Evolutionary conservation across 2,797 vertebrate species (phyloP), one percentile per base, ranked within the genome.

Genomic region (Rhinophrynus dorsalis): DNA sequence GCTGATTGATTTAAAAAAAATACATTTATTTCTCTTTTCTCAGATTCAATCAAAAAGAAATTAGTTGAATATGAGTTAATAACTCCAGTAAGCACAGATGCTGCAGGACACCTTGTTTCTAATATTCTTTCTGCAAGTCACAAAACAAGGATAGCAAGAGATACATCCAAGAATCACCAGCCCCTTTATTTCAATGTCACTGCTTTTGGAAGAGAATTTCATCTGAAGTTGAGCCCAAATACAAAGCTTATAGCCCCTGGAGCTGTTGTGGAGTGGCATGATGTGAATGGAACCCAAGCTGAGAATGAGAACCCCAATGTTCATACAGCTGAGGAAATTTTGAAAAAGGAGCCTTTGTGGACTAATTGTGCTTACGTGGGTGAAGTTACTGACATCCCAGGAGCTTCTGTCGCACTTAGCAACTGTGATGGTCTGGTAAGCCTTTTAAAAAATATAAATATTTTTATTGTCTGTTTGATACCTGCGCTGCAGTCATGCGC

Each of bases 391-490:
- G 95, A 96, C 69, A 78, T 96, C 38, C 93, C 96, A 0, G 93
- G 94, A 74, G 94, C 95, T 15, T 92, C 94, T 0, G 96, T 98
- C 75, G 97, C 97, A 76, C 92, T 99, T 81, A 99, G 95, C 94
- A 99, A 98, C 88, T 99, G 97, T 45, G 97, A 99, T 21, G 96
- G 97, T 61, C 90, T 99, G 95, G 97, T 99, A 91, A 96, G 96
- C 76, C 15, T 0, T 66, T 68, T 48, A 11, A 2, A 48, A 23
- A 3, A 23, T 12, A 48, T 21, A 23, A 35, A 21, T 10, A 13
- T 35, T 67, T 67, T 47, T 7, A n/a, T 48, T 58, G 12, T 38
- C 13, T 58, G 10, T 20, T 42, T 29, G 24, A 30, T 29, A 66
- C n/a, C n/a, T n/a, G n/a, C n/a, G n/a, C n/a, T n/a, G n/a, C n/a